phyloP scores from a whole-genome alignment of 1,140 invertebrate species.

The Dinothrombium tinctorium region DNA sequence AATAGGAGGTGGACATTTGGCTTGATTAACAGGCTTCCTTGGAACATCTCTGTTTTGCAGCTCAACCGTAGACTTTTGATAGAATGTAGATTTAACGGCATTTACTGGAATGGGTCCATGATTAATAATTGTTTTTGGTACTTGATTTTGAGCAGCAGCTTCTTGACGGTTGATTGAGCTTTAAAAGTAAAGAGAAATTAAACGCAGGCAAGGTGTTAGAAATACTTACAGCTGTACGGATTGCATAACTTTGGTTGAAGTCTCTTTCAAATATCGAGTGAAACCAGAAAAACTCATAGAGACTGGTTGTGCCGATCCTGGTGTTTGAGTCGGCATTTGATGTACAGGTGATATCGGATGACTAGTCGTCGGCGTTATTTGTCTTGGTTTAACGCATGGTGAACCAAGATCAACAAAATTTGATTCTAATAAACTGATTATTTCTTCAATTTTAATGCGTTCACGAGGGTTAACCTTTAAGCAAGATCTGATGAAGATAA shows the following conservation, averaged over 20 bases:
- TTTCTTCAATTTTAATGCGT: slow-evolving; percentile 3
- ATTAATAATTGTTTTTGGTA: too few species aligned
- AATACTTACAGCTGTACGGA: slow-evolving; percentile 77
- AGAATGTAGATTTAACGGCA: too few species aligned
- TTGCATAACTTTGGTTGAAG: slow-evolving; percentile 84
- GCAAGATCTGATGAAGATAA: slow-evolving; percentile 6
- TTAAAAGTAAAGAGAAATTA: too few species aligned
- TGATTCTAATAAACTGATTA: slow-evolving; percentile 7
- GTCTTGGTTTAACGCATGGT: slow-evolving; percentile 7
- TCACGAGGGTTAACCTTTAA: slow-evolving; percentile 11
- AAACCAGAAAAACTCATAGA: slow-evolving; percentile 11
- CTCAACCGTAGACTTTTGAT: too few species aligned
- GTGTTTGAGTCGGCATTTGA: neutral
- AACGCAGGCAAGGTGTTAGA: too few species aligned
- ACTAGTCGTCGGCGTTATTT: neutral
- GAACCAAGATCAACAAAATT: slow-evolving; percentile 11
- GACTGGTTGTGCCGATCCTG: slow-evolving; percentile 6
- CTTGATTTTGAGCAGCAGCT: too few species aligned
- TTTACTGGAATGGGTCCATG: too few species aligned
- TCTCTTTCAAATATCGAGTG: slow-evolving; percentile 52
- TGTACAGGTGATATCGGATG: neutral
- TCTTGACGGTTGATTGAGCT: too few species aligned
- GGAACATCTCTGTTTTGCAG: too few species aligned
- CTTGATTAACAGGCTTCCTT: too few species aligned
- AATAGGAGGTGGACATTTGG: too few species aligned